These are phyloP conservation scores for Clytia hemisphaerica DNA, from an alignment of 30 jellyfish, hydroid and myxozoan genomes.

Conservation along the genomic window DNA sequence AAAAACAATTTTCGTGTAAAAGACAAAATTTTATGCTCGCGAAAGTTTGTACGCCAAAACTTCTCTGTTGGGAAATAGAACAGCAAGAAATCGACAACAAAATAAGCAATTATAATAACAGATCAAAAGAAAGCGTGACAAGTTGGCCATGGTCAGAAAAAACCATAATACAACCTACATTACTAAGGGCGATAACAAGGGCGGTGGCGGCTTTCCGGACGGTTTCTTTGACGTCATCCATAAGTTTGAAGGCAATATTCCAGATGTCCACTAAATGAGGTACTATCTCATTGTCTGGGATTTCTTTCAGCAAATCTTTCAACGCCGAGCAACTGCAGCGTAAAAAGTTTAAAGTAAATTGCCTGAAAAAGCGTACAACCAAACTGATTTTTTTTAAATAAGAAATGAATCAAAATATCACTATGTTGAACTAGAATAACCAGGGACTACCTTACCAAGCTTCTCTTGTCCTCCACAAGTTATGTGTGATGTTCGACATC, in stretches of 20 bases:
- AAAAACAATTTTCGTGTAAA: no score
- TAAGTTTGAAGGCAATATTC: slow-evolving; percentile 67
- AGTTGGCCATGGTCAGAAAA: neutral
- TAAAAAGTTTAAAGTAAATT: neutral
- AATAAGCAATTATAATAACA: neutral
- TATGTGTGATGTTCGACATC: slow-evolving; percentile 51
- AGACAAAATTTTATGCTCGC: no score
- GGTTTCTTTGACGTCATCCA: slow-evolving; percentile 94
- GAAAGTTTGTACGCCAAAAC: no score
- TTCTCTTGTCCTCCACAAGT: slow-evolving; percentile 79
- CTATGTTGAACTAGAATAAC: neutral
- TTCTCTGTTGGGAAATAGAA: no score
- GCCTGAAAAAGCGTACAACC: neutral
- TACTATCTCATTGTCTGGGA: slow-evolving; percentile 63
- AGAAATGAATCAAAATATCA: neutral
- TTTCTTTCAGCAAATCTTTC: slow-evolving; percentile 50
- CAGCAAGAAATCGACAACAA: no score
- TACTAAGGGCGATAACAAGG: slow-evolving; percentile 51
- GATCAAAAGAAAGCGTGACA: neutral
- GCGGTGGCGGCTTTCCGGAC: slow-evolving; percentile 77
- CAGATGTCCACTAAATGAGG: slow-evolving; percentile 57
- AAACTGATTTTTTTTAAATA: neutral
- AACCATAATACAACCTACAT: slow-evolving; percentile 27
- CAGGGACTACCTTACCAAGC: slow-evolving; percentile 56
- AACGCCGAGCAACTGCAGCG: slow-evolving; percentile 66